Evolutionary conservation across 2,797 vertebrate genomes (phyloP).

Genomic region (Lepilemur ruficaudatus): DNA sequence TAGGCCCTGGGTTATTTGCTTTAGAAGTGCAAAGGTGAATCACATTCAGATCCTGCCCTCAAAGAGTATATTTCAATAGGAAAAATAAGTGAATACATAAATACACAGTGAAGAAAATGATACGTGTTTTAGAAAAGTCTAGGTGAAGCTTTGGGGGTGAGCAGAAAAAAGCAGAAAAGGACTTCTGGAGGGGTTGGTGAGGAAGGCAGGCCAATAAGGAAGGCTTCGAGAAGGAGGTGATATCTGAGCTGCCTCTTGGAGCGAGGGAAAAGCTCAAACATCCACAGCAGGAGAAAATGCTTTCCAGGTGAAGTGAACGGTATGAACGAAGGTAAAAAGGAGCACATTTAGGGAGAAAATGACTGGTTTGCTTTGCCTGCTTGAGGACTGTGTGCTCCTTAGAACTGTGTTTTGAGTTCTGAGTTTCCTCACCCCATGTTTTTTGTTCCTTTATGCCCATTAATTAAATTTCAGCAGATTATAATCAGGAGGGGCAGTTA

Average conservation of each 20-base stretch:
- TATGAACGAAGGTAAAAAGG: neutral
- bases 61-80: neutral
- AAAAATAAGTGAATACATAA: neutral
- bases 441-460: constrained; percentile 7
- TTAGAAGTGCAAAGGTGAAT: neutral
- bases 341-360: neutral
- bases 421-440: neutral
- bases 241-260: neutral
- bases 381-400: neutral
- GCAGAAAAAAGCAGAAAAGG: neutral
- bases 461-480: constrained; percentile 54
- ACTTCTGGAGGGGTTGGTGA: neutral
- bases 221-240: neutral
- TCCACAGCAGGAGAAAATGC: neutral
- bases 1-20: neutral
- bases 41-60: neutral
- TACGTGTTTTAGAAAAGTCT: neutral
- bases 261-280: neutral
- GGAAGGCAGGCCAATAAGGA: neutral
- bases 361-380: neutral
- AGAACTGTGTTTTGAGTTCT: neutral
- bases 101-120: neutral
- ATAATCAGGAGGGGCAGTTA: constrained; percentile 5
- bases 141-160: neutral
- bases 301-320: neutral